Percentiles rank a stretch among this genome's conserved stretches.
phyloP scores from a whole-genome alignment of 2,888 invertebrate genomes.

The Sinotaia quadrata region DNA sequence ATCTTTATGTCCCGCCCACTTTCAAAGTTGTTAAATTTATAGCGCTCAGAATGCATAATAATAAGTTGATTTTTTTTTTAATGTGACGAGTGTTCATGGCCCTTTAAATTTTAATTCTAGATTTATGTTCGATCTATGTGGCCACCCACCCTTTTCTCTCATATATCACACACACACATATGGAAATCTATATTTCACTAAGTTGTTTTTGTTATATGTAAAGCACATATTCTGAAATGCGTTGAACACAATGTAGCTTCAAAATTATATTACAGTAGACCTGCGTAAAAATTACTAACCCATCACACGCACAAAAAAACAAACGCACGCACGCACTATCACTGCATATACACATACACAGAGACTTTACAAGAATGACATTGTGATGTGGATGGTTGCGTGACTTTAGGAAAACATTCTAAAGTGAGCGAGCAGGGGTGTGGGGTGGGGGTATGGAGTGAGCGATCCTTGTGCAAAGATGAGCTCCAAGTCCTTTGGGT shows the following conservation, averaged over 20 bases:
- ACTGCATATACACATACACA: not conserved
- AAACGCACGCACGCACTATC: not conserved
- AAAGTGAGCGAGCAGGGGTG: conserved; percentile 13
- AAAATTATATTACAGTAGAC: too few species aligned
- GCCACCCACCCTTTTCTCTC: not conserved
- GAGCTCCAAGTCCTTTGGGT: not conserved
- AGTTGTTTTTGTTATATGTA: too few species aligned
- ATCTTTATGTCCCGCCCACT: too few species aligned
- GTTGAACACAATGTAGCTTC: too few species aligned
- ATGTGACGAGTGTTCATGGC: too few species aligned
- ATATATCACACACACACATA: not conserved
- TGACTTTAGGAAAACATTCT: not conserved
- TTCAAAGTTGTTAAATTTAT: too few species aligned
- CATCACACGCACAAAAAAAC: not conserved
- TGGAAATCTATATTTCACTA: not conserved
- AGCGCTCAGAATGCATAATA: too few species aligned
- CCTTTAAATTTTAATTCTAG: too few species aligned
- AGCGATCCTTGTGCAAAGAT: not conserved
- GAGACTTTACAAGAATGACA: conserved; percentile 1
- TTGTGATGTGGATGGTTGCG: not conserved
- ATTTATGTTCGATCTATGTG: too few species aligned
- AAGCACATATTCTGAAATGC: too few species aligned
- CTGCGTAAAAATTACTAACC: too few species aligned
- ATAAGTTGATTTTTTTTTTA: too few species aligned
- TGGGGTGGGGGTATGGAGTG: conserved; percentile 29